phyloP scores from a whole-genome alignment of 2,113 vertebrate genomes.

The Corydoras sp. region DNA sequence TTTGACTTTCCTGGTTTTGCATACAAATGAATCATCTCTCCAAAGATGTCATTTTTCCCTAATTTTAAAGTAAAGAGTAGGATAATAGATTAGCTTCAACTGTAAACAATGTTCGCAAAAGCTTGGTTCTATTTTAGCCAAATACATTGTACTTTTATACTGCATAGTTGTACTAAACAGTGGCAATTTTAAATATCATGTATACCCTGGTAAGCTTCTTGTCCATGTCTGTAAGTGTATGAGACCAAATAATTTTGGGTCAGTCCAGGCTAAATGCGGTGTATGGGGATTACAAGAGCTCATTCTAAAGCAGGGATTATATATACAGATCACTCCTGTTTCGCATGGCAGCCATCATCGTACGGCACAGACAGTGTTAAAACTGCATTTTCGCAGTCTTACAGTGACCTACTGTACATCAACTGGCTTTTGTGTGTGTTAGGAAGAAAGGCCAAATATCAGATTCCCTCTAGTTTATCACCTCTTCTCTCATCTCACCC shows the following conservation, averaged over 20 bases:
- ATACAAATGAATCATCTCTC: constrained; percentile 93
- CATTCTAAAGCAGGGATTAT: constrained; percentile 22
- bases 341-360: not conserved
- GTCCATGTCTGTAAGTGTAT: not conserved
- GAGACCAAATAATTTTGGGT: constrained; percentile 6
- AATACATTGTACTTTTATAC: too few relatives aligned
- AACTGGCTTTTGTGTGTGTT: too few relatives aligned
- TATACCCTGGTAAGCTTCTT: too few relatives aligned
- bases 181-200: too few relatives aligned
- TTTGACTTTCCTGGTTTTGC: constrained; percentile 94
- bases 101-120: not conserved
- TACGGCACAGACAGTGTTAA: not conserved
- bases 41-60: constrained; percentile 99
- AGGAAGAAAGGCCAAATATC: too few relatives aligned
- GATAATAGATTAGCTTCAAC: not conserved
- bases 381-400: not conserved
- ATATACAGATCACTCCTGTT: constrained; percentile 19
- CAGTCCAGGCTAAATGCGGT: constrained; percentile 16
- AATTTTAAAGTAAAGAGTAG: not conserved
- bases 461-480: too few relatives aligned
- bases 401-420: too few relatives aligned
- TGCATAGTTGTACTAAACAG: too few relatives aligned
- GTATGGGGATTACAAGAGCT: constrained; percentile 27
- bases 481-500: too few relatives aligned
- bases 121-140: too few relatives aligned